Conservation (phyloP, 2,113 vertebrate genomes). For the Neodon shergylaensis region DNA sequence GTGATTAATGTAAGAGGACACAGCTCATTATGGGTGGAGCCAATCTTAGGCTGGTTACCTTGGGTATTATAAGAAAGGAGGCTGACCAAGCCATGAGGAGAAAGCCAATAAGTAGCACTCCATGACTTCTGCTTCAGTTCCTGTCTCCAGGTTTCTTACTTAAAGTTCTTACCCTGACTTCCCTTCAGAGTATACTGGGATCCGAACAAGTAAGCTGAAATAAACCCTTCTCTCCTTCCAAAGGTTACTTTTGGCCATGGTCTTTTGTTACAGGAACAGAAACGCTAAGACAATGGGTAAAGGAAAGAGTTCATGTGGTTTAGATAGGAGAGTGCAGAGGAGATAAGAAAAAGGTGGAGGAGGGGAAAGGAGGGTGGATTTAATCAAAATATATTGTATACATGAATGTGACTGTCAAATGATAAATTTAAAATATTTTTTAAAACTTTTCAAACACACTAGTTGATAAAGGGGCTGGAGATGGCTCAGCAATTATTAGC, state of each 20-base stretch:
- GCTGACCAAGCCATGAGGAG: neutral
- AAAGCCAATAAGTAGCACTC: neutral
- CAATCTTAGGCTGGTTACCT: neutral
- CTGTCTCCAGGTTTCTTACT: neutral
- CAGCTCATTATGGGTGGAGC: neutral
- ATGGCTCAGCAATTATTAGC: neutral
- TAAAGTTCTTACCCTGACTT: neutral
- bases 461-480: neutral
- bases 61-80: neutral
- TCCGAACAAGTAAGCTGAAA: neutral
- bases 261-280: neutral
- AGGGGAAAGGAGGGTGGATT: neutral
- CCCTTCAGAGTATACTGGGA: neutral
- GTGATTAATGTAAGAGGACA: neutral
- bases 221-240: neutral
- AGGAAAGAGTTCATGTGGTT: neutral
- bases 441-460: neutral
- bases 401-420: neutral
- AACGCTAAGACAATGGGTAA: neutral
- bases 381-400: neutral
- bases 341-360: neutral
- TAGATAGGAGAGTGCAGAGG: neutral
- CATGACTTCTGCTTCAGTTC: neutral
- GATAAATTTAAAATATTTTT: neutral
- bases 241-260: neutral